Evolutionary conservation across 2,797 vertebrate species (phyloP).

Genomic region (Chelonia mydas): DNA sequence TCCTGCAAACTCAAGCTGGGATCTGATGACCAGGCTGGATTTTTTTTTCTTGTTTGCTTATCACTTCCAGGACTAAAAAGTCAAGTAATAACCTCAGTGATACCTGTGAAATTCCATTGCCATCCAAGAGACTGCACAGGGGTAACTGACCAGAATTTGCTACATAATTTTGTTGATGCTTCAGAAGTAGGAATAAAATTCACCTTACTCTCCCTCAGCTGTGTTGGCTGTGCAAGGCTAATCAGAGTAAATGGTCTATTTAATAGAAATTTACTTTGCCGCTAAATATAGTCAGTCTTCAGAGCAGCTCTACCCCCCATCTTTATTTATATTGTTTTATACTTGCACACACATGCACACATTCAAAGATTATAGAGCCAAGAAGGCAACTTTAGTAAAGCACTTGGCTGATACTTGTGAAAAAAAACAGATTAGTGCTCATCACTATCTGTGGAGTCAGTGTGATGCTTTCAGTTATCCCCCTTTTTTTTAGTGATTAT

Average conservation of each 20-base stretch:
- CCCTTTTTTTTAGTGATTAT: conserved; percentile 53
- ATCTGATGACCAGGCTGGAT: not conserved
- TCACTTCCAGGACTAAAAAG: not conserved
- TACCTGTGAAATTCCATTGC: not conserved
- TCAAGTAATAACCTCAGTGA: not conserved
- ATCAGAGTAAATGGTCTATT: conserved; percentile 63
- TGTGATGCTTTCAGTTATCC: conserved; percentile 66
- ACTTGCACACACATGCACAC: not conserved
- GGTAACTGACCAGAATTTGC: not conserved
- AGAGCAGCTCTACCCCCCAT: conserved; percentile 46
- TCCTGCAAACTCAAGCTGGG: not conserved
- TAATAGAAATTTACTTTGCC: conserved; percentile 51
- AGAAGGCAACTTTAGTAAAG: not conserved
- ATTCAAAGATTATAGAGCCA: conserved; percentile 35
- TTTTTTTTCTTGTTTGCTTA: not conserved
- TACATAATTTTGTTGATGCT: rapidly evolving
- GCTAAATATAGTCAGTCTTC: conserved; percentile 43
- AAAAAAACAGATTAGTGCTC: conserved; percentile 54
- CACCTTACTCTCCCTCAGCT: not conserved
- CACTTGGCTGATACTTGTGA: conserved; percentile 55
- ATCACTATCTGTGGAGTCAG: conserved; percentile 54
- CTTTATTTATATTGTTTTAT: conserved; percentile 42
- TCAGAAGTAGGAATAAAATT: not conserved
- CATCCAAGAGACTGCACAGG: rapidly evolving
- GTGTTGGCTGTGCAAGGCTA: conserved; percentile 4